Evolutionary conservation across 2,888 invertebrate genomes (phyloP).

Genomic region (Maniola hyperantus): DNA sequence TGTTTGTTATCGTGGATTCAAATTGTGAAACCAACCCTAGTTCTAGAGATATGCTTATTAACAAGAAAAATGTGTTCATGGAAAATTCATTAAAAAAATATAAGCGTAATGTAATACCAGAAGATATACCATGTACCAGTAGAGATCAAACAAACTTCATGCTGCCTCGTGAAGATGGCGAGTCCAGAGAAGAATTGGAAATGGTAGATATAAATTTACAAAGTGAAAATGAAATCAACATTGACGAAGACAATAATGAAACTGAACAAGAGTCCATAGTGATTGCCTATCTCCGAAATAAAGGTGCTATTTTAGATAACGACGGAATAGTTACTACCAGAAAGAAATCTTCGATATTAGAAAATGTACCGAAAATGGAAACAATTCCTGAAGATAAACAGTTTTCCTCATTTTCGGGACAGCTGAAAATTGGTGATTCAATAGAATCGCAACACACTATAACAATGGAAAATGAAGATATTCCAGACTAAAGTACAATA

Average conservation of each 20-base stretch:
- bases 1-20: conserved; percentile 57
- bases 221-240: conserved; percentile 53
- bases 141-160: conserved; percentile 44
- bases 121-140: conserved; percentile 55
- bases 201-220: conserved; percentile 58
- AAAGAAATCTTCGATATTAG: conserved; percentile 57
- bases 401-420: conserved; percentile 41
- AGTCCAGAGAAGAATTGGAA: conserved; percentile 53
- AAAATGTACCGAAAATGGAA: conserved; percentile 62
- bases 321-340: conserved; percentile 50
- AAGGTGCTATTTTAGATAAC: conserved; percentile 45
- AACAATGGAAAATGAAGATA: conserved; percentile 8
- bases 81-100: conserved; percentile 44
- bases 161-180: conserved; percentile 44
- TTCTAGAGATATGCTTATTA: conserved; percentile 52
- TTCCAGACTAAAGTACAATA: conserved; percentile 8
- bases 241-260: conserved; percentile 48
- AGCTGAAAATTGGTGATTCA: conserved; percentile 12
- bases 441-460: conserved; percentile 5
- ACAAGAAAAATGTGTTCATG: conserved; percentile 42
- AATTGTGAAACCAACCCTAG: conserved; percentile 52
- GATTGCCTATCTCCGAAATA: conserved; percentile 57
- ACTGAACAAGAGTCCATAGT: conserved; percentile 54
- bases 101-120: conserved; percentile 45
- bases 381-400: conserved; percentile 60